Conservation (phyloP, 2,113 vertebrate genomes). For the pig (Sus scrofa) region DNA sequence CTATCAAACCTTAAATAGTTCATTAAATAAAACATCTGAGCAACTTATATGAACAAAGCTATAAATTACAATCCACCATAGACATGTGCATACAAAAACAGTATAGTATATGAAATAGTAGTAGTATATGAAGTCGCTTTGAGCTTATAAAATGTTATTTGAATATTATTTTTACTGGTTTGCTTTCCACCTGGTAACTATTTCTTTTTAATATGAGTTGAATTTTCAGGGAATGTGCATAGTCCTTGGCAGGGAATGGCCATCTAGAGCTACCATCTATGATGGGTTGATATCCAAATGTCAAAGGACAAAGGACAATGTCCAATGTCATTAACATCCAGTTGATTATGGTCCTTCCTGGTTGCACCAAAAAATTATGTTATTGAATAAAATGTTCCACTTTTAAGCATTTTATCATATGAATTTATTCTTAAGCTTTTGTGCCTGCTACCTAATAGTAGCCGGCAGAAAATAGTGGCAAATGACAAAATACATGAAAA, state of each 20-base stretch:
- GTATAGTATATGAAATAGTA: neutral
- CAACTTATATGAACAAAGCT: neutral
- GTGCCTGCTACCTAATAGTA: neutral
- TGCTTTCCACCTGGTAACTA: neutral
- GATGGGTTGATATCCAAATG: no score
- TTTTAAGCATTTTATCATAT: neutral
- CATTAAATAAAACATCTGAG: constrained; percentile 1
- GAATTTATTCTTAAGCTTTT: neutral
- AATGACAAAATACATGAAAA: neutral
- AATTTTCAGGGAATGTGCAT: neutral
- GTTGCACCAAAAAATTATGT: neutral
- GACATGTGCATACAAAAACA: neutral
- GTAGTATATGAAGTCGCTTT: neutral
- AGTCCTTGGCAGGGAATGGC: neutral
- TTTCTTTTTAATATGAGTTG: constrained; percentile 26
- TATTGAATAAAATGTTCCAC: neutral
- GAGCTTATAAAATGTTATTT: neutral
- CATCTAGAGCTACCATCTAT: neutral
- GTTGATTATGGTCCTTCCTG: neutral
- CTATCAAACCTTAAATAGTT: neutral
- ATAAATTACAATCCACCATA: neutral
- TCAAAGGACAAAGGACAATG: no score
- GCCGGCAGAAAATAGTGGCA: neutral
- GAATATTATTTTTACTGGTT: neutral
- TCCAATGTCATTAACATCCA: neutral